Evolutionary conservation across 2,113 vertebrate genomes (phyloP), one percentile per base, ranked within the genome.

Genomic region (Embiotoca jacksoni): DNA sequence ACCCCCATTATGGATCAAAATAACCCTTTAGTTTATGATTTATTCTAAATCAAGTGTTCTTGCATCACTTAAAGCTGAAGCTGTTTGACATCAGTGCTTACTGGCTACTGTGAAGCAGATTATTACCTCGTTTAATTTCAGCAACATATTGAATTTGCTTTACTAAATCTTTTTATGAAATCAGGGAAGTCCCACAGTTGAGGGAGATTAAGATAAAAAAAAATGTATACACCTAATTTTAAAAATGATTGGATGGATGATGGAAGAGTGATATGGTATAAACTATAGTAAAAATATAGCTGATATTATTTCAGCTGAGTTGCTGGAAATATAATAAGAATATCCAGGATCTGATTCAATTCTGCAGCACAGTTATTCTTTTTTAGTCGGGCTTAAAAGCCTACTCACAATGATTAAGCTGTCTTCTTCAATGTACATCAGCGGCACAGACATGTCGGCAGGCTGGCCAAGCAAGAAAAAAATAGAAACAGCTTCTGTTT

Each of bases 331-430:
- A 46, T 14, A 10, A 60, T 3, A 50, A 11, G 9, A 3, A 31
- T 35, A 32, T 44, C 3, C 7, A 30, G n/a, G 15, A 16, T 50
- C 7, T 49, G 32, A 52, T 52, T 69, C 15, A 46, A 33, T 44
- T 46, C 39, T 66, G 44, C 13, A 67, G 46, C 14, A 15, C 31
- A 4, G 36, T 30, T 50, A 23, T 23, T 23, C 23, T 72, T 82
- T 55, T 31, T 62, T 44, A 50, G 35, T 56, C 23, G 15, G 33
- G 5, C 14, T 67, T 62, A 56, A 32, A 54, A 46, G 70, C 54
- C 23, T 58, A 15, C 15, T 49, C 11, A 13, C 10, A 32, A 5
- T 23, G 46, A 64, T 55, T 53, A 32, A 35, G 31, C 47, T 5
- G 33, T 58, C 14, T 50, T 63, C 72, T 57, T 76, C 9, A n/a